phyloP scores from a whole-genome alignment of 2,797 vertebrate genomes.

The Trachurus trachurus region DNA sequence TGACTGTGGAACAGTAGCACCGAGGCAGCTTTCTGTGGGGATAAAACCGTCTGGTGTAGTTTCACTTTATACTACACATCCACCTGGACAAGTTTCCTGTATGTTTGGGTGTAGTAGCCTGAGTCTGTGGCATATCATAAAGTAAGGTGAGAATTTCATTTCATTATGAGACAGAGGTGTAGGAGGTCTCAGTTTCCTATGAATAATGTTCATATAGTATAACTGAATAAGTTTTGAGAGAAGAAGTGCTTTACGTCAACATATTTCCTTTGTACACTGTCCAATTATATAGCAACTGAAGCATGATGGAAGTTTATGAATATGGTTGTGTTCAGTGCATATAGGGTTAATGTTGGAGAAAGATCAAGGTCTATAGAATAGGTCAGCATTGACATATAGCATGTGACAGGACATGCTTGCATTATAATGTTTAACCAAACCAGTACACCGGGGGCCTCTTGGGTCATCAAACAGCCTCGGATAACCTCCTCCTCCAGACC shows the following conservation, averaged over 20 bases:
- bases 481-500: not conserved
- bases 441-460: not conserved
- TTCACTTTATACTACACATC: not conserved
- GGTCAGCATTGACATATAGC: not conserved
- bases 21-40: slow-evolving; percentile 1
- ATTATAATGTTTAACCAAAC: slow-evolving; percentile 3
- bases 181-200: not conserved
- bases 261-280: no score
- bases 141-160: not conserved
- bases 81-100: not conserved
- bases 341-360: not conserved
- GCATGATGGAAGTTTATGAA: not conserved
- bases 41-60: not conserved
- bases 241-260: not conserved
- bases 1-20: not conserved
- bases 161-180: not conserved
- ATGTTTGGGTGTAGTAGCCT: not conserved
- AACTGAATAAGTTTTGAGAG: not conserved
- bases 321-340: slow-evolving; percentile 5
- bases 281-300: not conserved
- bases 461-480: not conserved
- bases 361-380: not conserved
- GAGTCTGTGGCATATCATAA: not conserved
- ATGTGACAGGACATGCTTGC: not conserved
- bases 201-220: not conserved